These are phyloP conservation scores for Coecobrya sp. DNA, from an alignment of 2,888 invertebrate species.

Conservation along the genomic window DNA sequence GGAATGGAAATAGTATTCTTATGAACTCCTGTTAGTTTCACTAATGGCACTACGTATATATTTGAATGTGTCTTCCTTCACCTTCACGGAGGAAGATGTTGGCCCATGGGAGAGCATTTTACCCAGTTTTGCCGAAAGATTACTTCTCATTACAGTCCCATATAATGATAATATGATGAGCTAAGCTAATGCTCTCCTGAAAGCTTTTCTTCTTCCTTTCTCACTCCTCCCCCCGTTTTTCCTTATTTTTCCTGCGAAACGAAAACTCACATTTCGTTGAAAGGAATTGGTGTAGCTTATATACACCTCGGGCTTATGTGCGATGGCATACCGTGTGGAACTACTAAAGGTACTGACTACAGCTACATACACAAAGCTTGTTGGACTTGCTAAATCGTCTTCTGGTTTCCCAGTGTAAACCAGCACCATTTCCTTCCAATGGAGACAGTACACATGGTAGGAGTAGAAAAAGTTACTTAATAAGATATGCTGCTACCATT, in stretches of 20 bases:
- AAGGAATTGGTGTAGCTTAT: conserved; percentile 11
- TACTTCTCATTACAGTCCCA: conserved; percentile 44
- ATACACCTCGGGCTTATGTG: conserved; percentile 1
- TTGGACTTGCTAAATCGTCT: neutral
- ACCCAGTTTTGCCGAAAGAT: conserved; percentile 40
- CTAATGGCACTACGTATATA: conserved; percentile 22
- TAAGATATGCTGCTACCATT: neutral
- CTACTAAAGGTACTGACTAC: neutral
- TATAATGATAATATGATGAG: conserved; percentile 53
- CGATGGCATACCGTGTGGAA: neutral
- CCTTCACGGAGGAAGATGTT: neutral
- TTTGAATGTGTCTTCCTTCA: conserved; percentile 25
- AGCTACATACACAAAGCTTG: neutral
- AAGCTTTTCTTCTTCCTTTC: conserved; percentile 21
- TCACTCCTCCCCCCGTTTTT: conserved; percentile 4
- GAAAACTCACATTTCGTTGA: neutral
- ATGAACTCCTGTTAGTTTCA: conserved; percentile 18
- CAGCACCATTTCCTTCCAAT: neutral
- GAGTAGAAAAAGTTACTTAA: neutral
- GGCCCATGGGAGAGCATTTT: conserved; percentile 37
- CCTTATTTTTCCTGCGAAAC: neutral
- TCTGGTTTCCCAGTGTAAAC: neutral
- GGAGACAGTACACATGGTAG: neutral
- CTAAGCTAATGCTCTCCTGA: conserved; percentile 45
- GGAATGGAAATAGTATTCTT: neutral